Conservation (phyloP, 37 sponge, comb jelly and placozoan species). For the Aplysina aerophoba region DNA sequence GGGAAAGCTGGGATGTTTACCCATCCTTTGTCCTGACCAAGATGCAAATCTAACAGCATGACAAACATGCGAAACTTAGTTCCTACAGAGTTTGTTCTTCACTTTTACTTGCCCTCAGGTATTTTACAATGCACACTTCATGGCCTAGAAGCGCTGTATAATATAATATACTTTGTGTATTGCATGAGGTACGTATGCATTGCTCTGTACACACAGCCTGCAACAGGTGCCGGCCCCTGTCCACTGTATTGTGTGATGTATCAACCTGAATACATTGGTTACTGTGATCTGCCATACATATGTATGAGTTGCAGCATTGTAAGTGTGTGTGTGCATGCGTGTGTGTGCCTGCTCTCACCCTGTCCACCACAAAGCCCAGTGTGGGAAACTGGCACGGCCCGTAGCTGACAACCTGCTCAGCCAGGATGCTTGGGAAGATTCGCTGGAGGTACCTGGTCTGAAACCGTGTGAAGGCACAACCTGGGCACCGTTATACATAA, state of each 20-base stretch:
- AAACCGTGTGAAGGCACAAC: slow-evolving; percentile 97
- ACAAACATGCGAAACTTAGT: no score
- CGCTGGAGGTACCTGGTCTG: slow-evolving; percentile 85
- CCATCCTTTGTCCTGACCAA: no score
- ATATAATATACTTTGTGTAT: neutral
- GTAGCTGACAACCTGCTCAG: slow-evolving; percentile 90
- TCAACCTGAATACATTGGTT: no score
- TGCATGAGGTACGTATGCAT: neutral
- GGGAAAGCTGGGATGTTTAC: no score
- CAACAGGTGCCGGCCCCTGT: no score
- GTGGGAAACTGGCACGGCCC: slow-evolving; percentile 99
- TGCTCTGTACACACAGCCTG: no score
- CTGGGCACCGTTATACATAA: slow-evolving; percentile 34
- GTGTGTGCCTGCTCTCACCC: slow-evolving; percentile 60
- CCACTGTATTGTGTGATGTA: no score
- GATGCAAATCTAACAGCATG: no score
- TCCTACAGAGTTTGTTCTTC: no score
- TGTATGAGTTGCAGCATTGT: neutral
- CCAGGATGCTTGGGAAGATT: slow-evolving; percentile 77
- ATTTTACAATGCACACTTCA: neutral
- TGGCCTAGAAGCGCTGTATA: neutral
- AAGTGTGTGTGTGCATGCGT: slow-evolving; percentile 6
- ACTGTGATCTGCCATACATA: neutral
- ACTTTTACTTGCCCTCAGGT: no score
- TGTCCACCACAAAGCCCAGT: slow-evolving; percentile 99